Percentiles rank a stretch among this genome's conserved stretches.
Conservation (phyloP, 2,113 vertebrate genomes). For the Struthio camelus region DNA sequence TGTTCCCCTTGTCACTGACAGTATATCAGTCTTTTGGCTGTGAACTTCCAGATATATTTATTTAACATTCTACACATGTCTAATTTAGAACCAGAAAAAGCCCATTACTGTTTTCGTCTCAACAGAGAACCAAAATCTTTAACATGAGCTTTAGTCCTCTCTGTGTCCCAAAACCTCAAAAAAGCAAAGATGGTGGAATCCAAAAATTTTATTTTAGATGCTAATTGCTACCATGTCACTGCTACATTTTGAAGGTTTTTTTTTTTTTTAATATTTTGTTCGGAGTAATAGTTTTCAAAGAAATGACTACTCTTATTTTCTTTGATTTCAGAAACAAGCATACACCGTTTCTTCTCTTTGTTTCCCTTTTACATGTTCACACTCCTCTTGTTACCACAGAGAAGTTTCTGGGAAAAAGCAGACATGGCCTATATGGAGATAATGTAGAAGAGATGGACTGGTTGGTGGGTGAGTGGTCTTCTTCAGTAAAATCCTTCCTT, state of each 20-base stretch:
- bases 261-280: not conserved
- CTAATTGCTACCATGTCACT: not conserved
- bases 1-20: not conserved
- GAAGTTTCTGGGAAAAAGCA: constrained; percentile 82
- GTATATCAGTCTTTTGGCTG: not conserved
- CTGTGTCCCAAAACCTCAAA: not conserved
- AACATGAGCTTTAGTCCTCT: not conserved
- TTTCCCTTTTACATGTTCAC: constrained; percentile 86
- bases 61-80: not conserved
- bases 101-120: not conserved
- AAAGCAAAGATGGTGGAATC: not conserved
- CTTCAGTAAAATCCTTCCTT: not conserved
- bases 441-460: constrained; percentile 89
- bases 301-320: not conserved
- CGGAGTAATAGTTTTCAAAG: not conserved
- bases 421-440: constrained; percentile 87
- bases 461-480: constrained; percentile 80
- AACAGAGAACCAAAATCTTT: not conserved
- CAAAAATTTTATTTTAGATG: not conserved
- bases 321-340: constrained; percentile 78
- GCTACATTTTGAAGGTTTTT: not conserved
- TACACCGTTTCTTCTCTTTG: constrained; percentile 84
- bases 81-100: not conserved
- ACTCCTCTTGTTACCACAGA: constrained; percentile 77
- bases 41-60: not conserved